Evolutionary conservation across 1,140 invertebrate species (phyloP).

Genomic region (Drosophila subobscura): DNA sequence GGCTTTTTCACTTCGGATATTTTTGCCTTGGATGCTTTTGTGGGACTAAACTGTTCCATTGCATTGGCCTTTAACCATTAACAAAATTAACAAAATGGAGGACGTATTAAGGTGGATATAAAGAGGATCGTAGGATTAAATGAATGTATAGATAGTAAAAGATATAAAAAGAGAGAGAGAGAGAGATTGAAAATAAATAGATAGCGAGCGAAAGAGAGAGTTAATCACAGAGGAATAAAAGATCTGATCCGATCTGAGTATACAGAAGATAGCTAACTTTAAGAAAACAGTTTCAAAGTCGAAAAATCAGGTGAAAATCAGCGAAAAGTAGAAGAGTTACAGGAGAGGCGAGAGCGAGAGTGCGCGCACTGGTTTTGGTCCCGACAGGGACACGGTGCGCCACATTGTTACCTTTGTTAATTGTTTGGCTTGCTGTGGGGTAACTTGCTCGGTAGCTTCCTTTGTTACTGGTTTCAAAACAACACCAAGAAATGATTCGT

Average conservation of each 20-base stretch:
- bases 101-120: slow-evolving; percentile 2
- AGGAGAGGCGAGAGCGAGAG: background rate
- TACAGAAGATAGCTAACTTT: background rate
- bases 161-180: slow-evolving; percentile 5
- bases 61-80: slow-evolving; percentile 55
- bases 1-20: slow-evolving; percentile 67
- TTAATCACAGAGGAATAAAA: background rate
- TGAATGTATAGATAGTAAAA: slow-evolving; percentile 1
- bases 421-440: slow-evolving; percentile 84
- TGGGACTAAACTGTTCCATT: slow-evolving; percentile 52
- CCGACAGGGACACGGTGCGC: slow-evolving; percentile 1
- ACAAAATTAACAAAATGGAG: slow-evolving; percentile 2
- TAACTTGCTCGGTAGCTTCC: slow-evolving; percentile 84
- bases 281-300: background rate
- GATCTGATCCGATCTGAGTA: too few relatives aligned
- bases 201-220: background rate
- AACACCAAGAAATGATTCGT: slow-evolving; percentile 85
- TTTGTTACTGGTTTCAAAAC: slow-evolving; percentile 87
- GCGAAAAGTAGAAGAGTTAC: slow-evolving; percentile 4
- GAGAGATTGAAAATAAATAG: background rate
- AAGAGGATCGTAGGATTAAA: background rate
- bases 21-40: slow-evolving; percentile 53
- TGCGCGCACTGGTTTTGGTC: background rate
- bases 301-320: background rate
- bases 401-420: slow-evolving; percentile 72